Percentiles rank a stretch among this genome's conserved stretches.
phyloP scores from a whole-genome alignment of 2,888 invertebrate species.

The Leptinotarsa tumamoca region DNA sequence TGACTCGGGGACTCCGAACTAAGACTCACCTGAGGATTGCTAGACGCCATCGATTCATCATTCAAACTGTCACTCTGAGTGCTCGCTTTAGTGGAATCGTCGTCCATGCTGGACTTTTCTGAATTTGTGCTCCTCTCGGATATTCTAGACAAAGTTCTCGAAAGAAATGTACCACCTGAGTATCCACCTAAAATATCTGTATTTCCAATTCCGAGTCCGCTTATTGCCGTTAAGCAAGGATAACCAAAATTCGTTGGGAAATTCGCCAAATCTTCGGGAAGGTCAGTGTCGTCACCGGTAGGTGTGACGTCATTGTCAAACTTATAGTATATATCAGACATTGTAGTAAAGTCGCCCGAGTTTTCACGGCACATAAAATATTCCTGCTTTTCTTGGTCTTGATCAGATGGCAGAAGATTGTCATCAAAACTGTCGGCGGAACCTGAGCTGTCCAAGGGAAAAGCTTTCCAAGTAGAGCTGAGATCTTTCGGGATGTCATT shows the following conservation, averaged over 20 bases:
- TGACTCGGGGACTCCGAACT: constrained; percentile 87
- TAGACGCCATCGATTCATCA: constrained; percentile 85
- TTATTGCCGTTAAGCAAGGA: constrained; percentile 72
- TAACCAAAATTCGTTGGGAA: constrained; percentile 82
- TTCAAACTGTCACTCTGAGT: constrained; percentile 87
- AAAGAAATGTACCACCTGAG: constrained; percentile 74
- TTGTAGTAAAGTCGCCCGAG: constrained; percentile 59
- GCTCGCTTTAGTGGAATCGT: constrained; percentile 88
- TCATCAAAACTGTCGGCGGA: constrained; percentile 90
- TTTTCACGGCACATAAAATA: constrained; percentile 64
- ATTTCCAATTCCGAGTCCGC: constrained; percentile 70
- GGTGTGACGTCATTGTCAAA: constrained; percentile 69
- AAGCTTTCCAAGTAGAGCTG: constrained; percentile 85
- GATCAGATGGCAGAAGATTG: constrained; percentile 83
- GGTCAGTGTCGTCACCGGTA: constrained; percentile 74
- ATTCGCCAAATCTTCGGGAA: constrained; percentile 82
- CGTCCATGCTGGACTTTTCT: constrained; percentile 87
- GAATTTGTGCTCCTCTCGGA: constrained; percentile 91
- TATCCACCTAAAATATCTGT: constrained; percentile 75
- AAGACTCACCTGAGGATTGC: constrained; percentile 86
- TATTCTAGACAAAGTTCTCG: constrained; percentile 85
- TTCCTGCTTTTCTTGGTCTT: constrained; percentile 68
- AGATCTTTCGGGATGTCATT: constrained; percentile 75
- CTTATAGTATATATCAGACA: constrained; percentile 61
- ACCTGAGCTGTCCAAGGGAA: constrained; percentile 86